Evolutionary conservation across 1,140 invertebrate genomes (phyloP).

Genomic region (Asobara japonica): DNA sequence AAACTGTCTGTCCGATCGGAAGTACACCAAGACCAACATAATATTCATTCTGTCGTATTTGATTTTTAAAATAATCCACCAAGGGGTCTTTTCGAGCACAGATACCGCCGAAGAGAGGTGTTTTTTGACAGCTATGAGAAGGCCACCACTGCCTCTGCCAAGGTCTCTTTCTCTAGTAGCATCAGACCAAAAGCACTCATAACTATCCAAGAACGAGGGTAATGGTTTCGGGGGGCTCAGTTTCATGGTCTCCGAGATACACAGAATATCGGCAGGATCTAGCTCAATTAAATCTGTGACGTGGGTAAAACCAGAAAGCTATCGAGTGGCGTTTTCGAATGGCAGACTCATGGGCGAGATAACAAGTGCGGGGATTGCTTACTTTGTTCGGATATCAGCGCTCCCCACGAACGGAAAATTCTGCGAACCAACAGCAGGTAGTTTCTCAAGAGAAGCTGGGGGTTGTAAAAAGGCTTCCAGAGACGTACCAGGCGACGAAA

Average conservation of each 20-base stretch:
- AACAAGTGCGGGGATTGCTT: too few species aligned
- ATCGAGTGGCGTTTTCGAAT: background rate
- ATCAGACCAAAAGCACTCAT: background rate
- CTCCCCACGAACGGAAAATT: too few species aligned
- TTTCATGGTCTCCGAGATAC: background rate
- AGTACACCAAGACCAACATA: background rate
- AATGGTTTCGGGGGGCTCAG: too few species aligned
- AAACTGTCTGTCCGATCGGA: background rate
- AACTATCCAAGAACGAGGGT: background rate
- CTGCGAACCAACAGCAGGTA: too few species aligned
- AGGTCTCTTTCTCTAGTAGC: background rate
- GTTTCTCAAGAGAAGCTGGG: too few species aligned
- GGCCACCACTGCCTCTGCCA: background rate
- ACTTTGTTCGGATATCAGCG: too few species aligned
- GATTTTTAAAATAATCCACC: background rate
- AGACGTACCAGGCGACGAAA: too few species aligned
- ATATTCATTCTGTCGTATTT: background rate
- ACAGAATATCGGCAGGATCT: background rate
- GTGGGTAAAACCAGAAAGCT: background rate
- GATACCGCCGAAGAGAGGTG: too few species aligned
- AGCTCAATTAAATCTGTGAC: background rate
- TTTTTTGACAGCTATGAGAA: background rate
- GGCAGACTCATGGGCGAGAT: too few species aligned
- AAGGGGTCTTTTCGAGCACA: background rate
- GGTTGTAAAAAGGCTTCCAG: too few species aligned